Evolutionary conservation across 2,888 invertebrate genomes (phyloP), one percentile per base, ranked within the genome.

Genomic region (Iselma pallidipennis): DNA sequence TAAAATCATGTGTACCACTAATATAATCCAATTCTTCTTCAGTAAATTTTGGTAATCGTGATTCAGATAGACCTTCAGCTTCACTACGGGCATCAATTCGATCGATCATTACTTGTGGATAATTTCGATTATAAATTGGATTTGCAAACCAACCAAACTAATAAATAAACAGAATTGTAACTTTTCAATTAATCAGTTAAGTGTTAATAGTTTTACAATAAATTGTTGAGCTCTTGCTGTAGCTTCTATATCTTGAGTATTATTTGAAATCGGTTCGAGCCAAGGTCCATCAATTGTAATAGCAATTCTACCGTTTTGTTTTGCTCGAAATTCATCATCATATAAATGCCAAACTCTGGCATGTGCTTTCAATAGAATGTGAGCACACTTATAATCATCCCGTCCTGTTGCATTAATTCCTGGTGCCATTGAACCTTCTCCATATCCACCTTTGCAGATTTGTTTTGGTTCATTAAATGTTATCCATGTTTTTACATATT

Each of bases 101-200:
- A 28, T 83, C 80, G 52, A 87, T 85, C 88, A 91, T 89, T 0
- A 87, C 72, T 52, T 82, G 77, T 0, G 91, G 91, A 76, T 89
- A 91, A 78, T 89, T 87, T 0, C 90, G 90, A 0, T 78, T 71
- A 75, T 87, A 87, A 42, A 91, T 87, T 1, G 91, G 89, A 76
- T 90, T 83, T 0, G 66, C 70, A 45, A 60, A 70, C 61, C 69
- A 60, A 23, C 75, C 74, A 49, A 69, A 65, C 74, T 74, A 51
- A 33, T 28, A 57, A 21, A 31, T 6, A n/a, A 49, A 45, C 4
- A n/a, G 6, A 16, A 49, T 16, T 1, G 45, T 55, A 16, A 42
- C 25, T 29, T 33, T 45, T 19, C 21, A 63, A 76, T 67, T 85
- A 86, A 69, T 82, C 80, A 81, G 85, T 85, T 71, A n/a, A n/a